These are phyloP conservation scores for Cardiocondyla obscurior DNA, from an alignment of 1,140 invertebrate species.

Conservation along the genomic window DNA sequence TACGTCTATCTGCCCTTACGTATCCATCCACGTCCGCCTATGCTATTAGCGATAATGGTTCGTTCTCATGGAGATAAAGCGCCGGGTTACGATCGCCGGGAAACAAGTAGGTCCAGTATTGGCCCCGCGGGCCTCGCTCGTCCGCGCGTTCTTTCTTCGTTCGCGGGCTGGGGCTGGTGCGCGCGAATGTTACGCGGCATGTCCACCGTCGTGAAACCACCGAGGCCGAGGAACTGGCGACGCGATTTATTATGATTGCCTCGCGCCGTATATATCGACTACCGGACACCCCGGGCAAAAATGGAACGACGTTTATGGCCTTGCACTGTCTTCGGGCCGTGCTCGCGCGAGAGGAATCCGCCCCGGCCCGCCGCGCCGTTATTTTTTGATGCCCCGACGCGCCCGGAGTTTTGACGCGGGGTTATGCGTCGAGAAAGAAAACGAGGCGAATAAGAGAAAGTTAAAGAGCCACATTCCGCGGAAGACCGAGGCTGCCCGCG, in stretches of 20 bases:
- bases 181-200: constrained; percentile 21
- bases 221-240: constrained; percentile 39
- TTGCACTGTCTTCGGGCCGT: constrained; percentile 38
- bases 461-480: constrained; percentile 13
- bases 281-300: constrained; percentile 56
- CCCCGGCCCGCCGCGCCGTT: constrained; percentile 35
- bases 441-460: constrained; percentile 21
- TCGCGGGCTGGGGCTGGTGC: background rate
- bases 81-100: constrained; percentile 47
- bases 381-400: constrained; percentile 53
- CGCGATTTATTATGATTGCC: constrained; percentile 58
- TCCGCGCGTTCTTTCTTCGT: constrained; percentile 26
- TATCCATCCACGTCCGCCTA: constrained; percentile 64
- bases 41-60: constrained; percentile 72
- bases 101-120: constrained; percentile 15
- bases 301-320: constrained; percentile 55
- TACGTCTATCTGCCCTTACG: constrained; percentile 56
- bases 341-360: background rate
- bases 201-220: constrained; percentile 53
- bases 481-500: background rate
- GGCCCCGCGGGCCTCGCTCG: constrained; percentile 14
- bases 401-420: constrained; percentile 47
- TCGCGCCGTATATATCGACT: constrained; percentile 43
- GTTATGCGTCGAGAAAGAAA: constrained; percentile 1
- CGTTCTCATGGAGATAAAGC: constrained; percentile 69